phyloP scores from a whole-genome alignment of 1,140 invertebrate genomes.

The Drosophila nebulosa region DNA sequence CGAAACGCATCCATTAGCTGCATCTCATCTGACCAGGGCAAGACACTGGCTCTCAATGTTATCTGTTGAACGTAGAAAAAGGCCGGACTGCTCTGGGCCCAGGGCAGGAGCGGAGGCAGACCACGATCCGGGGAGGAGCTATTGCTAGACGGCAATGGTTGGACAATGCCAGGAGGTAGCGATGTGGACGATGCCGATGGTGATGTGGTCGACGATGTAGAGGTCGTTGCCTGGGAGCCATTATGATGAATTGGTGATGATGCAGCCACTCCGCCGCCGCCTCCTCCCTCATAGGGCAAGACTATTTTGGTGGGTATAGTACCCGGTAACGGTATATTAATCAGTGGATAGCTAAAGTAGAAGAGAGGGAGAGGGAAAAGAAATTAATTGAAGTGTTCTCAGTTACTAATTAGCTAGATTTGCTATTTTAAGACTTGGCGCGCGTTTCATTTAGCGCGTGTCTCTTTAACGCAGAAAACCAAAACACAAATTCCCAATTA shows the following conservation, averaged over 20 bases:
- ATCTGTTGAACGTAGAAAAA: slow-evolving; percentile 93
- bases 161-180: not conserved
- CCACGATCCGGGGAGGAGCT: slow-evolving; percentile 24
- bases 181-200: not conserved
- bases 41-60: slow-evolving; percentile 85
- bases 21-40: slow-evolving; percentile 92
- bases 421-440: slow-evolving; percentile 28
- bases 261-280: slow-evolving; percentile 23
- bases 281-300: slow-evolving; percentile 68
- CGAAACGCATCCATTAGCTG: slow-evolving; percentile 93
- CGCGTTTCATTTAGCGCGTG: slow-evolving; percentile 46
- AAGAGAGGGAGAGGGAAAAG: slow-evolving; percentile 56
- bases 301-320: slow-evolving; percentile 80
- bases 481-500: slow-evolving; percentile 10
- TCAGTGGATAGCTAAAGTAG: slow-evolving; percentile 75
- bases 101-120: slow-evolving; percentile 73
- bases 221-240: slow-evolving; percentile 4
- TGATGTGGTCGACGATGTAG: not conserved
- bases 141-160: slow-evolving; percentile 28
- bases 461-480: slow-evolving; percentile 5
- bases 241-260: slow-evolving; percentile 23
- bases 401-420: slow-evolving; percentile 4
- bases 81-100: slow-evolving; percentile 83
- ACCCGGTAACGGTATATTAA: slow-evolving; percentile 80
- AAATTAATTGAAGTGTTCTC: slow-evolving; percentile 33